phyloP scores from a whole-genome alignment of 2,113 vertebrate species.

The Microcebus tavaratra region DNA sequence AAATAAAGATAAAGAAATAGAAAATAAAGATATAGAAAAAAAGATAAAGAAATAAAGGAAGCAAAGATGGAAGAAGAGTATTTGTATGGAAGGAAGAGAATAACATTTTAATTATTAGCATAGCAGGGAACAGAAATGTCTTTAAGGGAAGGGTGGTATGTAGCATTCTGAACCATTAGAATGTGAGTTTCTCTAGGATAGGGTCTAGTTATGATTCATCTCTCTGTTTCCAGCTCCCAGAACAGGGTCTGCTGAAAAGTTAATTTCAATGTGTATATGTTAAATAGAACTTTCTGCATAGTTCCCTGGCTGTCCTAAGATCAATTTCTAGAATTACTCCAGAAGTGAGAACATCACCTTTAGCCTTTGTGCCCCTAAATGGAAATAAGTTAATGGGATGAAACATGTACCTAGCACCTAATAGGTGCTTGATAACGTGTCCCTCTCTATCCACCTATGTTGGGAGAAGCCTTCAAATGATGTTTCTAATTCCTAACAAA shows the following conservation, averaged over 20 bases:
- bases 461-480: background rate
- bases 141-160: background rate
- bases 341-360: background rate
- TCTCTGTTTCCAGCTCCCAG: background rate
- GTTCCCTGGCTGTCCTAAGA: background rate
- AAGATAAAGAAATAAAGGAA: constrained; percentile 9
- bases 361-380: background rate
- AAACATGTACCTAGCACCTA: background rate
- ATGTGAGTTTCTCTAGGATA: constrained; percentile 10
- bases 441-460: background rate
- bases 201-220: background rate
- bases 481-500: background rate
- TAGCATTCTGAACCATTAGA: background rate
- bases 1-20: too few relatives aligned
- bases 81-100: constrained; percentile 12
- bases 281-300: background rate
- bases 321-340: constrained; percentile 1
- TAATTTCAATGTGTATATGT: background rate
- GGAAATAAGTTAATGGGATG: background rate
- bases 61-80: background rate
- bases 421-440: background rate
- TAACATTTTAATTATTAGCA: background rate
- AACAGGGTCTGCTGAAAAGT: background rate
- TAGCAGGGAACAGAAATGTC: background rate
- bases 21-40: background rate